Evolutionary conservation across 2,888 invertebrate species (phyloP).

Genomic region (Pachydiplax longipennis): DNA sequence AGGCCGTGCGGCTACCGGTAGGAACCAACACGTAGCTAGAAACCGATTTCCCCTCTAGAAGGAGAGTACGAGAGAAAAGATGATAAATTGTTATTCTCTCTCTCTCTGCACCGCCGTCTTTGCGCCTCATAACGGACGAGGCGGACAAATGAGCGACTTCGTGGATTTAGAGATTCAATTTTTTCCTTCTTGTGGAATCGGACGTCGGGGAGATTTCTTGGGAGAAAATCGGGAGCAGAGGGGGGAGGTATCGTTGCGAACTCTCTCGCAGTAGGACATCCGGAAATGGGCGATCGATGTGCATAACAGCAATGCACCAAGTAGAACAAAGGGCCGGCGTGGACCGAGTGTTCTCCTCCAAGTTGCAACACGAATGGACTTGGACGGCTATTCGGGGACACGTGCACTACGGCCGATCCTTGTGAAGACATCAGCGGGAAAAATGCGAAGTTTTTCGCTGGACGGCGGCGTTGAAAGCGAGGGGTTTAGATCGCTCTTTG

Average conservation of each 20-base stretch:
- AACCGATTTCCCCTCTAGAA: background rate
- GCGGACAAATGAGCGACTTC: constrained; percentile 2
- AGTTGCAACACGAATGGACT: no score
- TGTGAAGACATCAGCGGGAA: background rate
- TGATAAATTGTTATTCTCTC: constrained; percentile 1
- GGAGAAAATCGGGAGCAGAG: background rate
- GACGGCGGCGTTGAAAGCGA: background rate
- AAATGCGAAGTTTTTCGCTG: background rate
- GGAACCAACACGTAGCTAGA: background rate
- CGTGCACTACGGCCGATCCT: background rate
- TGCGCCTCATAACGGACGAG: constrained; percentile 17
- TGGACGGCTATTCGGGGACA: background rate
- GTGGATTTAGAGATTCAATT: background rate
- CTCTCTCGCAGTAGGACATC: background rate
- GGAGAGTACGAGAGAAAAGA: constrained; percentile 1
- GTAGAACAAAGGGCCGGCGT: background rate
- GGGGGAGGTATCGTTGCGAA: background rate
- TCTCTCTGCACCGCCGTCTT: background rate
- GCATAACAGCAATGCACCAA: constrained; percentile 36
- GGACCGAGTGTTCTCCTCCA: no score
- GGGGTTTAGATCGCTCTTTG: background rate
- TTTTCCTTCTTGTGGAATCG: background rate
- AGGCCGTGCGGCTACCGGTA: constrained; percentile 34
- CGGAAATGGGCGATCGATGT: constrained; percentile 19
- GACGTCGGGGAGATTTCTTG: background rate